Base-by-base conservation (phyloP, 2,888 invertebrate species). In the Pocota personata region DNA sequence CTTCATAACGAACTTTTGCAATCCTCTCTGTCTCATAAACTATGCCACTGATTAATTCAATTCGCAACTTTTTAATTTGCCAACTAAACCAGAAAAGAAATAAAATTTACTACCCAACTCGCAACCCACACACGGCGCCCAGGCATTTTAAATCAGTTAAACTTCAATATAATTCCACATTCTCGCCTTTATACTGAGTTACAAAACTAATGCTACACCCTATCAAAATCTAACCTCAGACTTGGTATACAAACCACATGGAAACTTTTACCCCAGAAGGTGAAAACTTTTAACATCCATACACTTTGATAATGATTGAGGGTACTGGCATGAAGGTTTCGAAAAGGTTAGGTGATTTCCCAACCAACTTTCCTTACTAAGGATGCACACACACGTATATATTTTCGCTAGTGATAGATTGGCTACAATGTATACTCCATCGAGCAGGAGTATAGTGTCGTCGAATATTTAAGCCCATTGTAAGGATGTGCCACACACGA, bases 201-300 rank as follows among this genome's bases (percentile, higher is more conserved):
- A 37, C 35, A 57, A 55, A 76, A 58, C 37, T 57, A 58, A 16
- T 40, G 35, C 24, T 37, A 6, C 52, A 46, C 58, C 57, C 66
- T 48, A 67, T 67, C 67, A 48, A 57, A 52, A 32, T 43, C 50
- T 57, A 43, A 57, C 76, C 40, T 50, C 21, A 37, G 57, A 50
- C 7, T 35, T n/a, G n/a, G 48, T 14, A 43, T 40, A 55, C 16
- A 58, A 67, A 64, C 76, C 76, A 35, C 40, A 4, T 32, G 67
- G 40, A 77, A 77, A 67, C 50, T 60, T 69, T 60, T 50, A 30
- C n/a, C 58, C 58, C 60, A 50, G 40, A 77, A 69, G 77, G 77
- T 77, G 77, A 69, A 77, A 77, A 77, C 43, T 77, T 77, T 77
- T 69, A 77, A 77, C 67, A 77, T 60, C 67, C 67, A 19, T 64